These are phyloP conservation scores for Pachycephus smyrnensis DNA, from an alignment of 2,888 invertebrate species.

Conservation along the genomic window DNA sequence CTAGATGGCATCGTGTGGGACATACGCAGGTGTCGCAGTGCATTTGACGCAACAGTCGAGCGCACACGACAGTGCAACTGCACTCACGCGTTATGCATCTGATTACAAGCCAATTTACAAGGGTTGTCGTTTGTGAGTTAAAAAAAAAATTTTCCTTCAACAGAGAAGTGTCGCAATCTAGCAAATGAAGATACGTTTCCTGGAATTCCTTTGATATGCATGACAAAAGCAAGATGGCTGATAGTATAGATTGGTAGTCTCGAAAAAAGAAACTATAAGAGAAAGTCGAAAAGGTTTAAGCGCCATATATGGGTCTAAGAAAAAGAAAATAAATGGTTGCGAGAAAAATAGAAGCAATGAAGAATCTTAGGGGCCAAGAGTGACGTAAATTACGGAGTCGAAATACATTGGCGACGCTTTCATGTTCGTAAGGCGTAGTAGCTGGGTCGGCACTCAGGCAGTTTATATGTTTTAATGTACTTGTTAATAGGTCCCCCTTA, in stretches of 20 bases:
- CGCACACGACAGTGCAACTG: slow-evolving; percentile 10
- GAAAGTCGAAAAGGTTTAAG: background rate
- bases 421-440: slow-evolving; percentile 19
- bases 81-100: slow-evolving; percentile 8
- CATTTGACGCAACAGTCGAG: slow-evolving; percentile 31
- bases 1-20: slow-evolving; percentile 46
- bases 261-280: background rate
- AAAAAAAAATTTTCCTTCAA: background rate
- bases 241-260: background rate
- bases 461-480: slow-evolving; percentile 56
- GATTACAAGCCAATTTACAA: slow-evolving; percentile 26
- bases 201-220: background rate
- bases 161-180: background rate
- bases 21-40: slow-evolving; percentile 54
- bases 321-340: background rate
- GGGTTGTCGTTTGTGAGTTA: background rate
- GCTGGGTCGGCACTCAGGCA: slow-evolving; percentile 14
- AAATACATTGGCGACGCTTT: slow-evolving; percentile 32
- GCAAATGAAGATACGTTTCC: background rate
- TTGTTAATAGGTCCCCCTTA: slow-evolving; percentile 55
- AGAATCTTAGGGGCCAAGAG: background rate
- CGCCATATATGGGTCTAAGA: slow-evolving; percentile 10
- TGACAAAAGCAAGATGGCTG: background rate
- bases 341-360: background rate
- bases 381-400: slow-evolving; percentile 33